These are phyloP conservation scores for Paramisgurnus dabryanus DNA, from an alignment of 2,113 vertebrate genomes.

Conservation along the genomic window DNA sequence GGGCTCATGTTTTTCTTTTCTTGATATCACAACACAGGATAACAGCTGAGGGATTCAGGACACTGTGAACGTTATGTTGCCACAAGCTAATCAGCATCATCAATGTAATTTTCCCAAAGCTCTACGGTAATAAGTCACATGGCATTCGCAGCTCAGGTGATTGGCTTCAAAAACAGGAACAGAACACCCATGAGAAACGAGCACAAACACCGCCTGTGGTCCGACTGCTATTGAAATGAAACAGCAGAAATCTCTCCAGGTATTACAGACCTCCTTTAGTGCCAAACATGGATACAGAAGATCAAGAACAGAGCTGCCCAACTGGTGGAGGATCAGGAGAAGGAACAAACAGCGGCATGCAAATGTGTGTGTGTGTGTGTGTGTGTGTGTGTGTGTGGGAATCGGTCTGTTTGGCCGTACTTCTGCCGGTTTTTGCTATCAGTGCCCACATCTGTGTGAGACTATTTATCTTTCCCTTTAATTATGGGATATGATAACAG, in stretches of 20 bases:
- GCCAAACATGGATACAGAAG: slow-evolving; percentile 41
- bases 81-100: too few relatives aligned
- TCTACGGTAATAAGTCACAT: too few relatives aligned
- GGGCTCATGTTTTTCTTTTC: too few relatives aligned
- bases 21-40: too few relatives aligned
- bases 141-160: too few relatives aligned
- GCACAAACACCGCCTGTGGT: too few relatives aligned
- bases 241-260: background rate
- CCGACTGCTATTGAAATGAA: background rate
- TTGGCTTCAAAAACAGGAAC: too few relatives aligned
- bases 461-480: slow-evolving; percentile 31
- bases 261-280: slow-evolving; percentile 16
- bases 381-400: slow-evolving; percentile 38
- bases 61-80: too few relatives aligned
- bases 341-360: slow-evolving; percentile 55
- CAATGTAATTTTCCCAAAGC: too few relatives aligned
- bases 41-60: too few relatives aligned
- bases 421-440: slow-evolving; percentile 29
- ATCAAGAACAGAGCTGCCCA: slow-evolving; percentile 52
- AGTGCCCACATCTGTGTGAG: slow-evolving; percentile 21
- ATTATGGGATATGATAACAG: slow-evolving; percentile 1
- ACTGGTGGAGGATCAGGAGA: slow-evolving; percentile 62
- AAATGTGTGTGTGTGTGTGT: slow-evolving; percentile 54
- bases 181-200: too few relatives aligned
- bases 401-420: slow-evolving; percentile 47